Percentiles rank a stretch among this genome's conserved stretches.
phyloP scores from a whole-genome alignment of 1,140 invertebrate genomes.

The Eubasilissa regina region DNA sequence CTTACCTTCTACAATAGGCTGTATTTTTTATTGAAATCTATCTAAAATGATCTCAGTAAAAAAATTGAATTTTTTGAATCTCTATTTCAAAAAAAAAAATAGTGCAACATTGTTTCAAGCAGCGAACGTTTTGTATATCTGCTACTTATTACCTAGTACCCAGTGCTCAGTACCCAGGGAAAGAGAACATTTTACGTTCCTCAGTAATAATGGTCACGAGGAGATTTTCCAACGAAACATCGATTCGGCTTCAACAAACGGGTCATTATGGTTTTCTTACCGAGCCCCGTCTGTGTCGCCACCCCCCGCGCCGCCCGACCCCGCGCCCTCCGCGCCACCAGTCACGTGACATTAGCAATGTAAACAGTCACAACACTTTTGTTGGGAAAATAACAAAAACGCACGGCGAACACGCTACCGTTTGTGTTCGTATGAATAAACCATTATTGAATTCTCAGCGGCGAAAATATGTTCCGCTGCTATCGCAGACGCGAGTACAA shows the following conservation, averaged over 20 bases:
- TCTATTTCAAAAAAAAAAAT: too few species aligned
- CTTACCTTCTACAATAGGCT: too few species aligned
- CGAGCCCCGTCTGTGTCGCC: background rate
- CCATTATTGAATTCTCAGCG: slow-evolving; percentile 34
- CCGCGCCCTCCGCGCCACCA: background rate
- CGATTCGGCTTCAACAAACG: slow-evolving; percentile 19
- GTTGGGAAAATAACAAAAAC: slow-evolving; percentile 41
- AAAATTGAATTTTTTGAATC: too few species aligned
- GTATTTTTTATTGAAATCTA: too few species aligned
- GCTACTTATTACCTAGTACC: background rate
- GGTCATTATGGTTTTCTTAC: slow-evolving; percentile 30
- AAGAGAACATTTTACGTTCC: background rate
- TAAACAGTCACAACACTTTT: slow-evolving; percentile 26
- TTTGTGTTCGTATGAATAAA: slow-evolving; percentile 37
- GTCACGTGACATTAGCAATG: slow-evolving; percentile 39
- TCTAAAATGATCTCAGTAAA: too few species aligned
- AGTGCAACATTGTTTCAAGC: too few species aligned
- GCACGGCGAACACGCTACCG: slow-evolving; percentile 37
- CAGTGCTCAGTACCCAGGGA: background rate
- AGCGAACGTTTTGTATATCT: too few species aligned
- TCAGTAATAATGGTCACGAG: slow-evolving; percentile 9
- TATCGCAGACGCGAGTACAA: slow-evolving; percentile 17
- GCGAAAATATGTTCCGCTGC: slow-evolving; percentile 12
- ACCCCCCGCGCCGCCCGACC: background rate
- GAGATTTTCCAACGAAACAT: slow-evolving; percentile 26